These are phyloP conservation scores for Blennius ocellaris DNA, from an alignment of 2,113 vertebrate species.

Conservation along the genomic window DNA sequence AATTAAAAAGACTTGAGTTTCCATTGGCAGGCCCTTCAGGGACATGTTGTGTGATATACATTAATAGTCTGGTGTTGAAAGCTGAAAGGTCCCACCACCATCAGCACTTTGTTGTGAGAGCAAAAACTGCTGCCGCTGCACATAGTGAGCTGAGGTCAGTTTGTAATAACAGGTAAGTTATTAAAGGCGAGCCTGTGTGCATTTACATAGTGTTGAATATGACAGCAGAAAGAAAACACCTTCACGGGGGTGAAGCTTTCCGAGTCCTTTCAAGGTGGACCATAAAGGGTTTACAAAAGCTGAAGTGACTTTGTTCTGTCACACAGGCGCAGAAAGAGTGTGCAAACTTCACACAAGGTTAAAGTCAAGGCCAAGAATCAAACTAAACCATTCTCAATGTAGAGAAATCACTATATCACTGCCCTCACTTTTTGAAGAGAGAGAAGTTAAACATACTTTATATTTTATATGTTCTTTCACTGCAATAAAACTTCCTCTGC, in stretches of 20 bases:
- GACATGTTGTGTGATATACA: constrained; percentile 58
- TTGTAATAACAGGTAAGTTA: constrained; percentile 68
- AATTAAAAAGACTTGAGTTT: constrained; percentile 65
- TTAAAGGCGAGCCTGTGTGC: constrained; percentile 54
- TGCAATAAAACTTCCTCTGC: not conserved
- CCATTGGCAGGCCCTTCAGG: constrained; percentile 62
- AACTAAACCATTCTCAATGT: too few relatives aligned
- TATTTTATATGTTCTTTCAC: constrained; percentile 3
- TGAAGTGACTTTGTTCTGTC: constrained; percentile 12
- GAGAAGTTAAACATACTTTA: too few relatives aligned
- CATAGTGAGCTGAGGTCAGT: constrained; percentile 58
- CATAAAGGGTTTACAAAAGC: constrained; percentile 7
- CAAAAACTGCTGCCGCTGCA: constrained; percentile 71
- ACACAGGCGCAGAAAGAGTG: too few relatives aligned
- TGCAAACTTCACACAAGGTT: too few relatives aligned
- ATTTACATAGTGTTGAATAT: constrained; percentile 34
- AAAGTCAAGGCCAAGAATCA: too few relatives aligned
- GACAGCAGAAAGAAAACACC: constrained; percentile 10
- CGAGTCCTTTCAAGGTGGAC: constrained; percentile 39
- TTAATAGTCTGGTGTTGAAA: constrained; percentile 63
- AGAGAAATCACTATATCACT: too few relatives aligned
- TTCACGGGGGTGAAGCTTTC: constrained; percentile 3
- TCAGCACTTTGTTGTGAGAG: constrained; percentile 68
- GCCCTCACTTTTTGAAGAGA: too few relatives aligned
- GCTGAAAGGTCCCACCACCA: constrained; percentile 61